These are phyloP conservation scores for Aleiodes alternator DNA, from an alignment of 2,888 invertebrate genomes.

Conservation along the genomic window DNA sequence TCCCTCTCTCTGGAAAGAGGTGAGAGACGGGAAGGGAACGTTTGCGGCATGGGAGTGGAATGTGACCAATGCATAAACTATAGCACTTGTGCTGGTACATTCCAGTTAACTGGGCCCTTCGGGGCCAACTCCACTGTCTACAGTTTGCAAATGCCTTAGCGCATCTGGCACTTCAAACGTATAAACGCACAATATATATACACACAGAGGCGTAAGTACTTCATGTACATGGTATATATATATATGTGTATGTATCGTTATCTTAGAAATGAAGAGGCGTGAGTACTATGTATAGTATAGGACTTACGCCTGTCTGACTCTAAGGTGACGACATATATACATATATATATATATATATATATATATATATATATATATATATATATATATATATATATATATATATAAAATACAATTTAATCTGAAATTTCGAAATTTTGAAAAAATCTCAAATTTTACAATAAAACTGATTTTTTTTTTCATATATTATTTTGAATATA, in stretches of 20 bases:
- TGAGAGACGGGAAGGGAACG: too few relatives aligned
- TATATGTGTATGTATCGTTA: too few relatives aligned
- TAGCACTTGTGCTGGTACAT: slow-evolving; percentile 65
- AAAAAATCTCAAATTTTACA: too few relatives aligned
- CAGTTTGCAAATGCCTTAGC: slow-evolving; percentile 65
- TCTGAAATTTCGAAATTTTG: too few relatives aligned
- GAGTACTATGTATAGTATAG: too few relatives aligned
- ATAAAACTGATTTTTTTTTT: too few relatives aligned
- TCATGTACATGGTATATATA: not conserved
- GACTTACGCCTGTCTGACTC: too few relatives aligned
- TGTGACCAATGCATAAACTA: slow-evolving; percentile 74
- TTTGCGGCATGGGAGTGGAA: slow-evolving; percentile 73
- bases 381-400: not conserved
- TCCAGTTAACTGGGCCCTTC: slow-evolving; percentile 57
- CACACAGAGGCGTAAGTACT: not conserved
- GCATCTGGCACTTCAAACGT: slow-evolving; percentile 19
- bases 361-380: not conserved
- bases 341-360: too few relatives aligned
- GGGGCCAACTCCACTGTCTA: slow-evolving; percentile 54
- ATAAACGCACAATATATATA: not conserved
- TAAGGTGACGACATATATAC: too few relatives aligned
- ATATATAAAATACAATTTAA: too few relatives aligned
- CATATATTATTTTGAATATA: too few relatives aligned
- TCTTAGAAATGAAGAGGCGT: too few relatives aligned
- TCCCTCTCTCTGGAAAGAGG: slow-evolving; percentile 10